These are phyloP conservation scores for Reticulitermes lucifugus DNA, from an alignment of 2,888 invertebrate species.

Conservation along the genomic window DNA sequence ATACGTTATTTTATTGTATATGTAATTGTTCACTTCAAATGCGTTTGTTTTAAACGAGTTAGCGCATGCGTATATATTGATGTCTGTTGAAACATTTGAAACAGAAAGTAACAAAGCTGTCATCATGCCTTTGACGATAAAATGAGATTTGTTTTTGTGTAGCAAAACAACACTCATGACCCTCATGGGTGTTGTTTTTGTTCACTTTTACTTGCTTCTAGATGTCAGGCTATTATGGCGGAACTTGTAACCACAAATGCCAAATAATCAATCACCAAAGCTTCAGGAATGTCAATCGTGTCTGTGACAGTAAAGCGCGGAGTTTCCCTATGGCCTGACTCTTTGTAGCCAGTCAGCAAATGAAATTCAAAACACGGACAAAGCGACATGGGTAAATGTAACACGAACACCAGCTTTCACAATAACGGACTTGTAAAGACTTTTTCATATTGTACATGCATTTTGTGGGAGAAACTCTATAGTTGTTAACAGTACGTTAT, in stretches of 20 bases:
- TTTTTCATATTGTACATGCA: no score
- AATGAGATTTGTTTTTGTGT: neutral
- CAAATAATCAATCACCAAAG: constrained; percentile 13
- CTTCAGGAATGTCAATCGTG: neutral
- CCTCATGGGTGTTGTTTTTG: neutral
- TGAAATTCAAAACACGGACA: constrained; percentile 29
- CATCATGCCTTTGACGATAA: neutral
- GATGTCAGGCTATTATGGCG: neutral
- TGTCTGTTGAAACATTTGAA: no score
- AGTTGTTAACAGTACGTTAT: neutral
- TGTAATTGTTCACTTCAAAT: neutral
- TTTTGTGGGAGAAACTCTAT: no score
- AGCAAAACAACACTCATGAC: neutral
- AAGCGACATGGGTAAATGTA: neutral
- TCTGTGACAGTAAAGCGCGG: neutral
- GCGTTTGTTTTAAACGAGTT: neutral
- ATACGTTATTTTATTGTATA: neutral
- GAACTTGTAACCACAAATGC: neutral
- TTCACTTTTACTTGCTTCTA: neutral
- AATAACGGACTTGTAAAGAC: neutral
- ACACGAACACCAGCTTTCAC: neutral
- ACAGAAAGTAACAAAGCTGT: neutral
- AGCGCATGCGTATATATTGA: neutral
- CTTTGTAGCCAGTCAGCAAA: neutral
- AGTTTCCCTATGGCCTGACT: no score